phyloP scores from a whole-genome alignment of 2,797 vertebrate genomes.

The Chrysocyon brachyurus region DNA sequence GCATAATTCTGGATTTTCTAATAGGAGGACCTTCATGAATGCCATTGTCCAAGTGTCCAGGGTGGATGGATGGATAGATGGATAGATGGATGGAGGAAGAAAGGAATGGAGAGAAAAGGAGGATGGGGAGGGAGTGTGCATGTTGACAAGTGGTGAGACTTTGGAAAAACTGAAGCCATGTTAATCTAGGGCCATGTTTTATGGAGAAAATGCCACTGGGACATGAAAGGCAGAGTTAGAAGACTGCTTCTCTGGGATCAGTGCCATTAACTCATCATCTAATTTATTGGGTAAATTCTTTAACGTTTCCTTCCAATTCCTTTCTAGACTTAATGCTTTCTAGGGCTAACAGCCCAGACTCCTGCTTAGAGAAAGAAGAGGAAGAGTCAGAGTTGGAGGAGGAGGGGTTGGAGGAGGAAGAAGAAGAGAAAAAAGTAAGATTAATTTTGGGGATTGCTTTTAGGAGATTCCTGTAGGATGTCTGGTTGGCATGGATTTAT shows the following conservation, averaged over 20 bases:
- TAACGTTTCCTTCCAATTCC: conserved; percentile 50
- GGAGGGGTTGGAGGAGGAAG: conserved; percentile 12
- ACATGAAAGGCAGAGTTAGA: not conserved
- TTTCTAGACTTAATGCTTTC: conserved; percentile 60
- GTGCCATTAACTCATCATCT: conserved; percentile 19
- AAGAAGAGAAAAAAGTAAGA: conserved; percentile 74
- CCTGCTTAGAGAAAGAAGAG: conserved; percentile 60
- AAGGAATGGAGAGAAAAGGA: not conserved
- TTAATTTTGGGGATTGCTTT: conserved; percentile 13
- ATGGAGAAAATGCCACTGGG: not conserved
- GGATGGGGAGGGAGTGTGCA: not conserved
- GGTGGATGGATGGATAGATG: not conserved
- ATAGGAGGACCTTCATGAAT: conserved; percentile 26
- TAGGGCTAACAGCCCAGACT: conserved; percentile 35
- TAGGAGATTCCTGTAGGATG: not conserved
- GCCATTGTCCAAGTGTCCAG: not conserved
- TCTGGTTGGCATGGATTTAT: conserved; percentile 17
- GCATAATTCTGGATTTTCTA: conserved; percentile 36
- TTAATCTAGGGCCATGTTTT: not conserved
- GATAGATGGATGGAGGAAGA: not conserved
- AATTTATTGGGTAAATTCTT: not conserved
- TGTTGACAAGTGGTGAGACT: not conserved
- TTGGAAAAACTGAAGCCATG: not conserved
- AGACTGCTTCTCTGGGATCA: conserved; percentile 22
- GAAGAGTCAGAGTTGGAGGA: conserved; percentile 34